Conservation (phyloP, 2,888 invertebrate species). For the Idaea dimidiata region DNA sequence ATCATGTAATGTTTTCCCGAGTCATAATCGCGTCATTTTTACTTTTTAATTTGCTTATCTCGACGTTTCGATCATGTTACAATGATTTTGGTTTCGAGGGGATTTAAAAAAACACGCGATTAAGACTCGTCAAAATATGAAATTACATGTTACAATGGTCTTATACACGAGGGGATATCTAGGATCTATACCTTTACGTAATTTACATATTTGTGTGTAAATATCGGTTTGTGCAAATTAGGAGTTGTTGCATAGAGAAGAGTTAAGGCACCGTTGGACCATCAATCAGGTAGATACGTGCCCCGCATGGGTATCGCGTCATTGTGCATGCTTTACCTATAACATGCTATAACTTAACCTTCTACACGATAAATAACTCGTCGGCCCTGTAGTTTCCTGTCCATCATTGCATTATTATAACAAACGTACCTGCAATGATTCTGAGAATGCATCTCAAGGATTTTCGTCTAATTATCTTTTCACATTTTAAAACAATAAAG, state of each 20-base stretch:
- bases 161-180: too few relatives aligned
- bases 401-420: background rate
- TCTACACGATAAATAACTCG: conserved; percentile 15
- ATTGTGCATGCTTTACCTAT: conserved; percentile 20
- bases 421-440: background rate
- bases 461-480: background rate
- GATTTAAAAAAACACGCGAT: too few relatives aligned
- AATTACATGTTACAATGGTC: too few relatives aligned
- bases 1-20: too few relatives aligned
- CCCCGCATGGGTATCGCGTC: conserved; percentile 15
- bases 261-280: conserved; percentile 19
- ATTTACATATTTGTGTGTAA: conserved; percentile 15
- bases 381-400: conserved; percentile 7
- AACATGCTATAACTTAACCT: conserved; percentile 30
- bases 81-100: too few relatives aligned
- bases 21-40: too few relatives aligned
- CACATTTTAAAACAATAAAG: too few relatives aligned
- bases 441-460: conserved; percentile 1
- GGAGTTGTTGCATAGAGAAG: conserved; percentile 22
- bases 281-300: conserved; percentile 36
- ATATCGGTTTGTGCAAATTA: conserved; percentile 27
- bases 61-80: too few relatives aligned
- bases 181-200: background rate
- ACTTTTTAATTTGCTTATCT: too few relatives aligned
- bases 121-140: too few relatives aligned